Conservation (phyloP, 2,888 invertebrate species). For the Spisula subtruncata region DNA sequence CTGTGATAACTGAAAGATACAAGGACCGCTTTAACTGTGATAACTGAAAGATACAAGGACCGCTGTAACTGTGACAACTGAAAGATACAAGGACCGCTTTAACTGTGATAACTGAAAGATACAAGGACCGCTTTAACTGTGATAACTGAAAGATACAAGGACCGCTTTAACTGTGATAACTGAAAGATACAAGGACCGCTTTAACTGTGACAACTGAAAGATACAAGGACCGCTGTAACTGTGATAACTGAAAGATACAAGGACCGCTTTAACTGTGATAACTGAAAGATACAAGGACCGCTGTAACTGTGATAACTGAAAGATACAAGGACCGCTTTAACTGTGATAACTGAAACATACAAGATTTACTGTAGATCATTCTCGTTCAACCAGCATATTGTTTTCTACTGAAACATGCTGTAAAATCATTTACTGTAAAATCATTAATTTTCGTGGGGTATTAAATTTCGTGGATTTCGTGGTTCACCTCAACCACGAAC, state of each 20-base stretch:
- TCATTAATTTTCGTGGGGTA: too few relatives aligned
- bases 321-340: conserved; percentile 91
- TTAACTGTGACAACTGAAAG: conserved; percentile 89
- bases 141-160: conserved; percentile 86
- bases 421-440: too few relatives aligned
- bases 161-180: conserved; percentile 91
- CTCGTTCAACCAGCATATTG: too few relatives aligned
- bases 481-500: too few relatives aligned
- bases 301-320: conserved; percentile 89
- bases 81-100: conserved; percentile 90
- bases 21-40: conserved; percentile 93
- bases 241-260: conserved; percentile 86
- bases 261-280: conserved; percentile 92
- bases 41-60: conserved; percentile 88
- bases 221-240: conserved; percentile 92
- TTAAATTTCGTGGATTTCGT: too few relatives aligned
- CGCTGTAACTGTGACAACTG: conserved; percentile 90
- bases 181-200: conserved; percentile 90
- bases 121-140: conserved; percentile 93
- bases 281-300: conserved; percentile 90
- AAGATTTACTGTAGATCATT: too few relatives aligned
- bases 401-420: too few relatives aligned
- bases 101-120: conserved; percentile 89
- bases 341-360: conserved; percentile 88
- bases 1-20: conserved; percentile 88